These are phyloP conservation scores for Leucoraja erinaceus DNA, from an alignment of 2,113 vertebrate genomes.

Conservation along the genomic window DNA sequence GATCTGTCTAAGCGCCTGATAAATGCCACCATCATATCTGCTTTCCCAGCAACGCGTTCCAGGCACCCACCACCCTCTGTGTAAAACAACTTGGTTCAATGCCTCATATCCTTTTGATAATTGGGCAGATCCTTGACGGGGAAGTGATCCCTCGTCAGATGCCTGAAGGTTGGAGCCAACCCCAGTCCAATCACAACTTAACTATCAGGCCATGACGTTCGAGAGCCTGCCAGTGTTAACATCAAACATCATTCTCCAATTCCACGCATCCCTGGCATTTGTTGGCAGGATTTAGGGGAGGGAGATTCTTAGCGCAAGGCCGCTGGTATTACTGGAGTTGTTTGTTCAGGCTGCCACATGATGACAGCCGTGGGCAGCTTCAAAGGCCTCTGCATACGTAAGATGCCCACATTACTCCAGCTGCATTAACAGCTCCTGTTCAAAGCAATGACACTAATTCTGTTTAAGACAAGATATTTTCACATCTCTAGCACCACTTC, in stretches of 20 bases:
- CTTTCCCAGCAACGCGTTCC: too few species aligned
- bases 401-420: neutral
- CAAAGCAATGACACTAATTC: neutral
- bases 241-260: neutral
- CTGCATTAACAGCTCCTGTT: neutral
- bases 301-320: neutral
- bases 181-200: neutral
- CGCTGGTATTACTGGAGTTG: neutral
- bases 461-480: neutral
- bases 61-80: too few species aligned
- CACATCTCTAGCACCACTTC: neutral
- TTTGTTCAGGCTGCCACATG: neutral
- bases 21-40: too few species aligned
- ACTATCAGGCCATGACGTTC: neutral
- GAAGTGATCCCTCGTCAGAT: too few species aligned
- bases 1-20: too few species aligned
- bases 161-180: neutral
- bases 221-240: neutral
- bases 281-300: too few species aligned
- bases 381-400: neutral
- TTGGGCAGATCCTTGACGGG: too few species aligned
- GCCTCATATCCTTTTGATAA: too few species aligned
- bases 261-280: neutral
- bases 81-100: neutral
- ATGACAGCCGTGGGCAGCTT: neutral